These are phyloP conservation scores for Nothocercus nigrocapillus DNA, from an alignment of 2,113 vertebrate species.

Conservation along the genomic window DNA sequence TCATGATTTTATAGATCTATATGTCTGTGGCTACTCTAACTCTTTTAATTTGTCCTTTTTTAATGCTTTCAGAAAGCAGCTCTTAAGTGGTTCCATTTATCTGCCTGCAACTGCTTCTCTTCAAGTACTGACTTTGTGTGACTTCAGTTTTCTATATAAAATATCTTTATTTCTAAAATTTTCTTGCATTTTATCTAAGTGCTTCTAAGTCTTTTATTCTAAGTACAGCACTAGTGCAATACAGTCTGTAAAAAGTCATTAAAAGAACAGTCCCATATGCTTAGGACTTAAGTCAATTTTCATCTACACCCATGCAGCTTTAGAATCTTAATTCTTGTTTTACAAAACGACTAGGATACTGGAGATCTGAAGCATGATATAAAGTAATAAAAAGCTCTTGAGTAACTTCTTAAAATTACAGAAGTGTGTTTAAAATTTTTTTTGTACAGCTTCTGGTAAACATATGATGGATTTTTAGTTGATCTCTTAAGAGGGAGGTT, in stretches of 20 bases:
- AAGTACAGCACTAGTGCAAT: background rate
- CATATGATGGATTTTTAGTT: fast-evolving
- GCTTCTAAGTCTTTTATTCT: background rate
- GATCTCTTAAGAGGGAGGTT: background rate
- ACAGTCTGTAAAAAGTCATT: background rate
- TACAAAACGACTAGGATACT: background rate
- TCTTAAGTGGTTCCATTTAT: background rate
- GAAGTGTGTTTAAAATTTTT: background rate
- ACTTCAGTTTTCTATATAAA: background rate
- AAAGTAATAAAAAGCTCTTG: background rate
- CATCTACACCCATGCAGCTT: background rate
- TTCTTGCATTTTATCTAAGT: background rate
- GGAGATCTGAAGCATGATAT: background rate
- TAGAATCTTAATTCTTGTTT: background rate
- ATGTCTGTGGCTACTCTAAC: background rate
- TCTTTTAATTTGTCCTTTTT: background rate
- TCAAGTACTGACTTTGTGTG: background rate
- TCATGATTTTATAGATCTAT: background rate
- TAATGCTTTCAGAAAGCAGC: background rate
- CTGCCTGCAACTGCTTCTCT: background rate
- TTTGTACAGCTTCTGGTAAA: background rate
- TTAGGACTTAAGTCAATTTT: background rate
- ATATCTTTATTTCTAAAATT: background rate
- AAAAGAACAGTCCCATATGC: background rate
- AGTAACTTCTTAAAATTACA: background rate